Percentiles rank a stretch among this genome's conserved stretches.
Evolutionary conservation across 2,797 vertebrate species (phyloP).

Genomic region (Pygocentrus nattereri): DNA sequence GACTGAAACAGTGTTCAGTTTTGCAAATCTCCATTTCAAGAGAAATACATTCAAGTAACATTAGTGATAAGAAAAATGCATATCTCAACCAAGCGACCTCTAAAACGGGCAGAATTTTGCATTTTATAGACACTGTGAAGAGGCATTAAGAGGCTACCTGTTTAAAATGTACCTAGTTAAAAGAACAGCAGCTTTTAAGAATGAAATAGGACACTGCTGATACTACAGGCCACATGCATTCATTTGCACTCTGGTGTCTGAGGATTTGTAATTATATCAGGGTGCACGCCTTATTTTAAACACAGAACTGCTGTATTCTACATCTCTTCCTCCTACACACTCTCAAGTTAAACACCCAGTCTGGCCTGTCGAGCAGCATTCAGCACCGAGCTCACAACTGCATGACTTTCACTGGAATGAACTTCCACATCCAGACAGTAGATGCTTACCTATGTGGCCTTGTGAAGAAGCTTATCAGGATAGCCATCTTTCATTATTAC

Average conservation of each 20-base stretch:
- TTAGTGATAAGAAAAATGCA: no score
- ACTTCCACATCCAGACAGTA: background rate
- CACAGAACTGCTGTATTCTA: conserved; percentile 13
- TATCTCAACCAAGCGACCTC: no score
- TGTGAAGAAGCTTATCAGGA: background rate
- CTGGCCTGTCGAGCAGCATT: conserved; percentile 42
- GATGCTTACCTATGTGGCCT: background rate
- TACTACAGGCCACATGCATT: no score
- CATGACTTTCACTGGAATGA: background rate
- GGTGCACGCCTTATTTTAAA: conserved; percentile 5
- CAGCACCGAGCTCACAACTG: background rate
- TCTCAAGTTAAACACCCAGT: conserved; percentile 4
- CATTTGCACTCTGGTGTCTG: background rate
- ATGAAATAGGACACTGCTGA: no score
- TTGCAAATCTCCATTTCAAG: no score
- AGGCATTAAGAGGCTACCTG: no score
- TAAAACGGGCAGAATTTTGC: no score
- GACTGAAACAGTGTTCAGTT: no score
- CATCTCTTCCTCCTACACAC: conserved; percentile 18
- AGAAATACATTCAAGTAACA: no score
- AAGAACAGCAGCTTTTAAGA: background rate
- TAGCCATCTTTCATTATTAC: background rate
- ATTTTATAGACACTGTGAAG: no score
- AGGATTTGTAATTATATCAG: background rate
- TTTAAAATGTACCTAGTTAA: no score